phyloP scores from a whole-genome alignment of 2,888 invertebrate species.

The Megamerina dolium region DNA sequence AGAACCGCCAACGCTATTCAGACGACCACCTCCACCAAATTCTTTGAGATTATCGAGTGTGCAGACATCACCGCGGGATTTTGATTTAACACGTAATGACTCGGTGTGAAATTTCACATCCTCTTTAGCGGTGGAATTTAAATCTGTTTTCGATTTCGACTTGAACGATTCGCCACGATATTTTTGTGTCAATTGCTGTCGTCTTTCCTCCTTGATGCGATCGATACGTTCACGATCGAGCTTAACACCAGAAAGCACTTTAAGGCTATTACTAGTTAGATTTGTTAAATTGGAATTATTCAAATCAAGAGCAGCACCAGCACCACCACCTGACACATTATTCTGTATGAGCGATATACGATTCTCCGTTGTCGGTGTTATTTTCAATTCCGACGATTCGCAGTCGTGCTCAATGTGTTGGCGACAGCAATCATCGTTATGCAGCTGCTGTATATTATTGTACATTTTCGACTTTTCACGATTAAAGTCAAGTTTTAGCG shows the following conservation, averaged over 20 bases:
- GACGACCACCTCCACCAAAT: constrained; percentile 25
- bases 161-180: constrained; percentile 76
- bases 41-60: constrained; percentile 42
- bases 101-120: constrained; percentile 41
- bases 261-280: constrained; percentile 23
- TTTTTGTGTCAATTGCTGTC: constrained; percentile 77
- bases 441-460: constrained; percentile 14
- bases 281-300: constrained; percentile 24
- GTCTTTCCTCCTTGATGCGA: constrained; percentile 84
- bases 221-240: constrained; percentile 77
- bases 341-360: constrained; percentile 57
- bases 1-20: constrained; percentile 27
- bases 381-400: constrained; percentile 36
- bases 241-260: constrained; percentile 54
- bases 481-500: constrained; percentile 13
- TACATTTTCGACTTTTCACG: constrained; percentile 20
- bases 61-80: constrained; percentile 46
- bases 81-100: constrained; percentile 45
- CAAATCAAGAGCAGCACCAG: constrained; percentile 18
- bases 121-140: constrained; percentile 37
- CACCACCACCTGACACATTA: constrained; percentile 33
- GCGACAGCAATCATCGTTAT: constrained; percentile 13
- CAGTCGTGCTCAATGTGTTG: constrained; percentile 22
- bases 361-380: constrained; percentile 59
- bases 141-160: constrained; percentile 50